Percentiles rank a stretch among this genome's conserved stretches.
Conservation (phyloP, 1,140 invertebrate species). For the Grapholita molesta region DNA sequence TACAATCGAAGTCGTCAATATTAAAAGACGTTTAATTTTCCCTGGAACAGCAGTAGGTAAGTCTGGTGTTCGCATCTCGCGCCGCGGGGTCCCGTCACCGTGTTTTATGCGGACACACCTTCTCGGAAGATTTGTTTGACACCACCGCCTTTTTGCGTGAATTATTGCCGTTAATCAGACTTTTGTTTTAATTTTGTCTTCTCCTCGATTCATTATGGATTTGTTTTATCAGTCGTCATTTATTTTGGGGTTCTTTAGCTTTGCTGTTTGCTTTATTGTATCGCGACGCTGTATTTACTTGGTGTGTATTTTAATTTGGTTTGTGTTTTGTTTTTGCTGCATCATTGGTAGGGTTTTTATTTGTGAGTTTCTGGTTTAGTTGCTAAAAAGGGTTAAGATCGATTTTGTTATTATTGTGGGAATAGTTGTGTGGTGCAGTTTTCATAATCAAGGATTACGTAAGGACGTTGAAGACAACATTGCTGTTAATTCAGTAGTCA, state of each 20-base stretch:
- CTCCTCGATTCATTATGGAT: constrained; percentile 25
- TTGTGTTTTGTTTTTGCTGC: background rate
- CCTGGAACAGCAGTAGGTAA: constrained; percentile 2
- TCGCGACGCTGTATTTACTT: background rate
- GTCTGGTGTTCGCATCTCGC: background rate
- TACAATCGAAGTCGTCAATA: background rate
- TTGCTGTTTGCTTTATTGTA: constrained; percentile 23
- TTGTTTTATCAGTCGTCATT: background rate
- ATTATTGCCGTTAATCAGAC: constrained; percentile 44
- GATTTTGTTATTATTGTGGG: background rate
- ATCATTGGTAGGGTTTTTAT: background rate
- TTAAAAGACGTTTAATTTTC: constrained; percentile 15
- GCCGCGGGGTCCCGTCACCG: constrained; percentile 25
- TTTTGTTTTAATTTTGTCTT: constrained; percentile 36
- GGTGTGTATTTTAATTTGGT: background rate
- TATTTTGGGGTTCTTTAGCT: constrained; percentile 2
- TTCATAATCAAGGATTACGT: background rate
- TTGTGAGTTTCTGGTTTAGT: background rate
- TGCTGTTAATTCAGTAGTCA: background rate
- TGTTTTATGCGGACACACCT: constrained; percentile 46
- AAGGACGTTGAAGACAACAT: no score
- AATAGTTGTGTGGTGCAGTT: background rate
- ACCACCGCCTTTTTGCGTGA: constrained; percentile 36
- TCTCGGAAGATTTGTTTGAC: constrained; percentile 42
- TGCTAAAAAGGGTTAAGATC: background rate